Evolutionary conservation across 2,113 vertebrate genomes (phyloP).

Genomic region (Syrrhaptes paradoxus): DNA sequence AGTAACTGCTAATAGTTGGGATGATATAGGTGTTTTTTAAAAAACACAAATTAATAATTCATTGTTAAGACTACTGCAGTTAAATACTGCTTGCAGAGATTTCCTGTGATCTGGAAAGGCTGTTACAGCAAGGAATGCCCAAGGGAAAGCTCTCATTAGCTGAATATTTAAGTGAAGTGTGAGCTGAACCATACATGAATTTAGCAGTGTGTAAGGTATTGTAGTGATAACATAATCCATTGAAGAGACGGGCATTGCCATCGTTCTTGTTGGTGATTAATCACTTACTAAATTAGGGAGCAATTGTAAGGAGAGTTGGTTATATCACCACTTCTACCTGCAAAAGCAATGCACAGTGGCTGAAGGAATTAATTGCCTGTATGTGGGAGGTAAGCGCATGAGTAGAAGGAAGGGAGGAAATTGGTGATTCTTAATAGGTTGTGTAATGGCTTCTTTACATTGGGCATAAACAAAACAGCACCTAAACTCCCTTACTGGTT

Average conservation of each 20-base stretch:
- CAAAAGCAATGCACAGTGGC: neutral
- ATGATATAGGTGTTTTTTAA: neutral
- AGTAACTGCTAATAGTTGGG: neutral
- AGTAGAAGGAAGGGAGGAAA: neutral
- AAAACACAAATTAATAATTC: neutral
- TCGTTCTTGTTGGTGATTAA: conserved; percentile 7
- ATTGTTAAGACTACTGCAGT: neutral
- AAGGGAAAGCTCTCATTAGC: neutral
- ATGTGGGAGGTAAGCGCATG: neutral
- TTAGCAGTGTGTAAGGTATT: neutral
- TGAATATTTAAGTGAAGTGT: conserved; percentile 21
- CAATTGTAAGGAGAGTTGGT: neutral
- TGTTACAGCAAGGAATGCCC: neutral
- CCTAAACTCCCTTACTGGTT: neutral
- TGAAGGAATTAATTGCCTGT: neutral
- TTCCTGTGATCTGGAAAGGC: neutral
- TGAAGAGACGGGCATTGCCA: neutral
- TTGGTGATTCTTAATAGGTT: neutral
- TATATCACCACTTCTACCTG: neutral
- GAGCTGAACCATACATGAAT: neutral
- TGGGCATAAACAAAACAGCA: neutral
- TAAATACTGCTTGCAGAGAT: neutral
- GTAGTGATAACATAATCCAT: neutral
- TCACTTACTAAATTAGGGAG: neutral
- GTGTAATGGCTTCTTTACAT: neutral